phyloP scores from a whole-genome alignment of 2,888 invertebrate genomes.

The Yponomeuta cagnagella region DNA sequence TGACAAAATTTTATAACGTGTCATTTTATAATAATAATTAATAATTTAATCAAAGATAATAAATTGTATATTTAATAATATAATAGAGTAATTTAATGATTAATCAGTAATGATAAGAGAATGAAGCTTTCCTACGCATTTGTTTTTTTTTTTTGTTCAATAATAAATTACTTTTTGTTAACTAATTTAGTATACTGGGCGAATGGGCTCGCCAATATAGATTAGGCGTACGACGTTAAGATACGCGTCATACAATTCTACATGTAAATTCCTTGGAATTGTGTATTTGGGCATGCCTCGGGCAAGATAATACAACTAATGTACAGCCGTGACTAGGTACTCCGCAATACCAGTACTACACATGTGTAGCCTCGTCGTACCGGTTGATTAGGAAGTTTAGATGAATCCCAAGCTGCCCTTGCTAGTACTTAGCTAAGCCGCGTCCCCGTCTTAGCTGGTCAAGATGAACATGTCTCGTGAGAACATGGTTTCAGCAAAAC shows the following conservation, averaged over 20 bases:
- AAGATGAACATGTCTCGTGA: no score
- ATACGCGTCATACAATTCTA: conserved; percentile 63
- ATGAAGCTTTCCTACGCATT: conserved; percentile 77
- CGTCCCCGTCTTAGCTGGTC: no score
- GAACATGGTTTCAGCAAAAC: no score
- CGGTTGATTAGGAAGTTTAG: no score
- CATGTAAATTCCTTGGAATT: conserved; percentile 69
- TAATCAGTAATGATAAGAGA: conserved; percentile 76
- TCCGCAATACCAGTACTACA: no score
- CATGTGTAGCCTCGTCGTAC: no score
- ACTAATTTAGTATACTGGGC: conserved; percentile 80
- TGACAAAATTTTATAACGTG: conserved; percentile 76
- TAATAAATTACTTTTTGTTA: conserved; percentile 74
- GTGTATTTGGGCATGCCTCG: conserved; percentile 32
- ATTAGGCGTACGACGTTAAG: conserved; percentile 59
- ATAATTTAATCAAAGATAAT: conserved; percentile 77
- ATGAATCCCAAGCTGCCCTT: no score
- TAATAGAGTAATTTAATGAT: conserved; percentile 77
- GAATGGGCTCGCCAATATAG: conserved; percentile 62
- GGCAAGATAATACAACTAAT: background rate
- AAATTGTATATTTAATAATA: conserved; percentile 77
- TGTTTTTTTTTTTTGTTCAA: conserved; percentile 33
- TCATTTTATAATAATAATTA: conserved; percentile 75
- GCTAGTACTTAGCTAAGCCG: no score
- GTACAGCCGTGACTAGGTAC: background rate